Conservation (phyloP, 2,888 invertebrate species). For the Cyclophora punctaria region DNA sequence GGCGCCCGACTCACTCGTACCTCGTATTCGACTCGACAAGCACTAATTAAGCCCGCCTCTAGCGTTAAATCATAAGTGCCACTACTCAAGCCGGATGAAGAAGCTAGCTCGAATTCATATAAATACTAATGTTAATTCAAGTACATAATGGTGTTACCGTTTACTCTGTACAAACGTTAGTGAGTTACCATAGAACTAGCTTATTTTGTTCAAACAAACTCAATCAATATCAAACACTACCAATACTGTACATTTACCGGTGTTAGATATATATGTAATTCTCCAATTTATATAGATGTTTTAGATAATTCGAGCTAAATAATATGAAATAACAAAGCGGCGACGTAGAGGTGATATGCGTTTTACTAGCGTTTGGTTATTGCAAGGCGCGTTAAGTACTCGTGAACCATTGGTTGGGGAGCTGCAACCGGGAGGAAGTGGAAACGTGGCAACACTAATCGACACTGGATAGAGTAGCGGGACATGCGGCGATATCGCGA, state of each 20-base stretch:
- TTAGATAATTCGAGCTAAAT: slow-evolving; percentile 28
- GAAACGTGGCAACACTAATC: slow-evolving; percentile 5
- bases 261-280: slow-evolving; percentile 3
- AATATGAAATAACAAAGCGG: slow-evolving; percentile 37
- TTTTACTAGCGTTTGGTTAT: slow-evolving; percentile 41
- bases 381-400: slow-evolving; percentile 31
- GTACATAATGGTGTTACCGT: slow-evolving; percentile 23
- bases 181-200: slow-evolving; percentile 9
- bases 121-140: slow-evolving; percentile 16
- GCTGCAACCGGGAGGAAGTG: slow-evolving; percentile 4
- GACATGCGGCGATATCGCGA: slow-evolving; percentile 21
- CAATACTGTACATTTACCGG: slow-evolving; percentile 2
- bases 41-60: slow-evolving; percentile 48
- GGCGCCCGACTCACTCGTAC: slow-evolving; percentile 32
- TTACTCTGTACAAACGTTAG: slow-evolving; percentile 15
- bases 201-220: slow-evolving; percentile 1
- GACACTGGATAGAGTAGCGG: slow-evolving; percentile 19
- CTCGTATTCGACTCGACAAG: slow-evolving; percentile 37
- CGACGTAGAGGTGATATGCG: slow-evolving; percentile 47
- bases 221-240: slow-evolving; percentile 6
- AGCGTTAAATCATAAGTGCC: slow-evolving; percentile 44
- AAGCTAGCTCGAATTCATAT: slow-evolving; percentile 43
- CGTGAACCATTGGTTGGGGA: slow-evolving; percentile 19
- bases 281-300: no score
- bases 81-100: slow-evolving; percentile 54